phyloP scores from a whole-genome alignment of 92 coral and sea anemone genomes.

The Parazoanthus swiftii region DNA sequence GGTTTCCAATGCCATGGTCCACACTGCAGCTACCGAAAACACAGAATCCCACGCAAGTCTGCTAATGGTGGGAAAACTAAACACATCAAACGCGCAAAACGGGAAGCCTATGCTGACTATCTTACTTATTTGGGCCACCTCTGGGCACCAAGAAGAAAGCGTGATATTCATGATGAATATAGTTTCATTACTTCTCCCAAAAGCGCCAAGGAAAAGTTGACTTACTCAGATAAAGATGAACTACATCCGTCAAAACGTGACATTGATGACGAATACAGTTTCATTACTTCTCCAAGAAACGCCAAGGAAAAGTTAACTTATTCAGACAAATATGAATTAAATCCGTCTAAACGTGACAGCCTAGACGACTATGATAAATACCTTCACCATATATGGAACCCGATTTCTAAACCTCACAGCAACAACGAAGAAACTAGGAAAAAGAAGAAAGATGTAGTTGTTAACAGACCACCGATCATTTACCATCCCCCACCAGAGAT shows the following conservation, averaged over 20 bases:
- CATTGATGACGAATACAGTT: constrained; percentile 53
- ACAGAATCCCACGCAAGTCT: constrained; percentile 60
- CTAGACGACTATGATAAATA: constrained; percentile 11
- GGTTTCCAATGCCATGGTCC: constrained; percentile 62
- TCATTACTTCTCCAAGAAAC: constrained; percentile 65
- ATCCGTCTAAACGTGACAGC: constrained; percentile 61
- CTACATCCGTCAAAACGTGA: constrained; percentile 56
- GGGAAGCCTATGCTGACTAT: constrained; percentile 66
- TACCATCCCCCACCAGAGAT: constrained; percentile 99
- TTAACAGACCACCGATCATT: constrained; percentile 96
- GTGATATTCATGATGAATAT: constrained; percentile 50
- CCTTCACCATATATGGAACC: constrained; percentile 37
- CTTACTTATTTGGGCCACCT: constrained; percentile 55
- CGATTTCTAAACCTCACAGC: not conserved
- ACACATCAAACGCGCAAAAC: constrained; percentile 50
- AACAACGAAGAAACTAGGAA: constrained; percentile 32
- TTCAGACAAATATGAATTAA: not conserved
- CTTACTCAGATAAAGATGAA: constrained; percentile 32
- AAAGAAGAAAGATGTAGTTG: constrained; percentile 93
- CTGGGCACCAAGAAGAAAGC: constrained; percentile 64
- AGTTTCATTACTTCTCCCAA: constrained; percentile 61
- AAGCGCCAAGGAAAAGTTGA: constrained; percentile 66
- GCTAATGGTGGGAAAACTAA: constrained; percentile 19
- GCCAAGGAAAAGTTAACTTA: constrained; percentile 66
- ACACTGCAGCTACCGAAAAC: constrained; percentile 72